Conservation (phyloP, 2,113 vertebrate genomes). For the Propithecus coquereli region DNA sequence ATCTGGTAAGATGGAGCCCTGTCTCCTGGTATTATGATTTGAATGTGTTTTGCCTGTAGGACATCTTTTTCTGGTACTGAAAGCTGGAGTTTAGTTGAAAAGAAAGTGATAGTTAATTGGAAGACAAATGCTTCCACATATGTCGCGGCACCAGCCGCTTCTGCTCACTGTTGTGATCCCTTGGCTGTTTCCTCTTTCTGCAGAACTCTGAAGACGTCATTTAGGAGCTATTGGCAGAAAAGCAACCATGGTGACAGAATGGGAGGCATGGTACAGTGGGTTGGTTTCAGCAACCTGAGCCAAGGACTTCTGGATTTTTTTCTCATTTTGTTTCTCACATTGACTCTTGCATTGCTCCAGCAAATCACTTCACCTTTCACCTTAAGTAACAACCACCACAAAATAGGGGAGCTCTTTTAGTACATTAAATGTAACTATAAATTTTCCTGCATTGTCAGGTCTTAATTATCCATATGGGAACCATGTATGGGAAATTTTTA, state of each 20-base stretch:
- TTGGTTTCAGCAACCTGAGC: constrained; percentile 11
- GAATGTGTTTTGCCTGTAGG: background rate
- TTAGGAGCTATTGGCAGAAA: constrained; percentile 50
- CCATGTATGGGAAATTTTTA: background rate
- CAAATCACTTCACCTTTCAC: constrained; percentile 30
- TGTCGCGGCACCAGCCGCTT: background rate
- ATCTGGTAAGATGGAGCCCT: constrained; percentile 88
- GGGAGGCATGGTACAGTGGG: constrained; percentile 11
- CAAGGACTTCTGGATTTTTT: constrained; percentile 22
- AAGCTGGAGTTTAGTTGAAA: constrained; percentile 17
- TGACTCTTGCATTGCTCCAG: background rate
- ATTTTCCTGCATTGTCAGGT: background rate
- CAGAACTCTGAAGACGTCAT: constrained; percentile 43
- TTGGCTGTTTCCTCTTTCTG: constrained; percentile 37
- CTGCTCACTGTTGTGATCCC: background rate
- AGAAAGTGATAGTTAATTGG: constrained; percentile 50
- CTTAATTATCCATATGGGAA: background rate
- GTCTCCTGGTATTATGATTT: background rate
- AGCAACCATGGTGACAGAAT: constrained; percentile 19
- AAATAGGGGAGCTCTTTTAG: background rate
- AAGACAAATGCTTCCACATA: background rate
- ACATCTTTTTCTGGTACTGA: background rate
- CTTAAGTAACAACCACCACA: constrained; percentile 9
- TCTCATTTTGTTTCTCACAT: constrained; percentile 24
- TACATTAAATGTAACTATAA: background rate